phyloP scores from a whole-genome alignment of 2,888 invertebrate species.

The Adelphocoris suturalis region DNA sequence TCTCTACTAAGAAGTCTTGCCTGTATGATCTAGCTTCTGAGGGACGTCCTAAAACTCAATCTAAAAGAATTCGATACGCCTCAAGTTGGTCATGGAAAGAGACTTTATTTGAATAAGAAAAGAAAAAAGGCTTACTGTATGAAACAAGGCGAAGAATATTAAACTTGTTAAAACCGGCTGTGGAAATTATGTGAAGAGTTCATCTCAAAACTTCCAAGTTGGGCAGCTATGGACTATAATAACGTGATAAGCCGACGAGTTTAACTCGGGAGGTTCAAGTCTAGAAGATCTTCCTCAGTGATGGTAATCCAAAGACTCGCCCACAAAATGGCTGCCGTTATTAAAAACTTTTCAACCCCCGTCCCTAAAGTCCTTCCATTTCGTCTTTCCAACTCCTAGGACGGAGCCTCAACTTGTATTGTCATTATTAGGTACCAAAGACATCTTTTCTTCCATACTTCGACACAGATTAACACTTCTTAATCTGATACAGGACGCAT shows the following conservation, averaged over 20 bases:
- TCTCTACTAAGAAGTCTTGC: too few relatives aligned
- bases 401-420: conserved; percentile 21
- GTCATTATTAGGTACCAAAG: conserved; percentile 49
- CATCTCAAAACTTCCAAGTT: conserved; percentile 60
- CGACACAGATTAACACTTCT: conserved; percentile 30
- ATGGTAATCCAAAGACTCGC: conserved; percentile 57
- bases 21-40: too few relatives aligned
- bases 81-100: not conserved
- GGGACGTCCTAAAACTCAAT: too few relatives aligned
- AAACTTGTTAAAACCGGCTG: conserved; percentile 64
- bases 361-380: not conserved
- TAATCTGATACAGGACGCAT: not conserved
- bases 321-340: conserved; percentile 65
- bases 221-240: conserved; percentile 64
- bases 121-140: conserved; percentile 48
- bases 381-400: not conserved
- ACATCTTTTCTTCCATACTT: conserved; percentile 3
- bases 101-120: not conserved
- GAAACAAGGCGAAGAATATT: conserved; percentile 60
- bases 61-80: not conserved
- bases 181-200: conserved; percentile 63
- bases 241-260: conserved; percentile 62
- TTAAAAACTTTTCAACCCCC: conserved; percentile 60
- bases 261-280: conserved; percentile 58
- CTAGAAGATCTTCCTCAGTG: conserved; percentile 40